Conservation (phyloP, 2,113 vertebrate genomes). For the Pachycephala philippinensis region DNA sequence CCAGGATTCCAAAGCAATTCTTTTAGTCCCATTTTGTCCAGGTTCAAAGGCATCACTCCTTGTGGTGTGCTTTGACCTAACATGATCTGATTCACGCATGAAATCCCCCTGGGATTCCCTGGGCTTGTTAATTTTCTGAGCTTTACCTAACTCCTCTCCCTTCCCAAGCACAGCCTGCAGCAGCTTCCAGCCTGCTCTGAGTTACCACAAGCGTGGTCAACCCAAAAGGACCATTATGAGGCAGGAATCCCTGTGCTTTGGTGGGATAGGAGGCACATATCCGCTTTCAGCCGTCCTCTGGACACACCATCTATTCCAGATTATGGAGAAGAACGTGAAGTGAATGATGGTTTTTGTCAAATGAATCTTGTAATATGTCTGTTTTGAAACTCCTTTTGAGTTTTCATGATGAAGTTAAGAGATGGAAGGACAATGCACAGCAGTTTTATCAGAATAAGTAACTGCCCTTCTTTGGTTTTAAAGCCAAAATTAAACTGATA, state of each 20-base stretch:
- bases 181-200: not conserved
- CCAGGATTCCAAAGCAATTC: not conserved
- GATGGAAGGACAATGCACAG: not conserved
- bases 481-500: not conserved
- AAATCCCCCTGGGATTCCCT: not conserved
- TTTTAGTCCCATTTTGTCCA: not conserved
- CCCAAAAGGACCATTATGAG: accelerated
- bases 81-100: not conserved
- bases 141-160: not conserved
- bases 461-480: not conserved
- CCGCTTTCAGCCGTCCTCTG: not conserved
- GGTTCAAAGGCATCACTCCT: not conserved
- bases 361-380: not conserved
- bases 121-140: not conserved
- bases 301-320: not conserved
- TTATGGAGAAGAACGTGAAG: not conserved
- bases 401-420: not conserved
- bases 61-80: not conserved
- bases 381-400: not conserved
- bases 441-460: not conserved
- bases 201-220: not conserved
- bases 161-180: not conserved
- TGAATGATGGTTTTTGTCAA: not conserved
- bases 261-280: not conserved
- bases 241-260: not conserved